Evolutionary conservation across 2,888 invertebrate species (phyloP).

Genomic region (Drosophila eohydei): DNA sequence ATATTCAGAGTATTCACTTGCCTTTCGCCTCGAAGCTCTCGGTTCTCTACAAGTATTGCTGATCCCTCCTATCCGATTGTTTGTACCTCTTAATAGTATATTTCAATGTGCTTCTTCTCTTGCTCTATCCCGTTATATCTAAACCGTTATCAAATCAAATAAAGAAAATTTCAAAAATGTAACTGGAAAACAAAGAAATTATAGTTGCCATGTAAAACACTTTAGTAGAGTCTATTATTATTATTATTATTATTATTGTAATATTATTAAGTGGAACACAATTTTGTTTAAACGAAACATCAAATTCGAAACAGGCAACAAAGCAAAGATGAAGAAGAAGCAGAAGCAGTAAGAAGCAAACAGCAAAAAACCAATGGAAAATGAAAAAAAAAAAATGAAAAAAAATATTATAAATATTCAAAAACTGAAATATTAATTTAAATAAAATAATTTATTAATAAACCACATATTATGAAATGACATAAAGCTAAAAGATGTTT

Average conservation of each 20-base stretch:
- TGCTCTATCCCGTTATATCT: conserved; percentile 41
- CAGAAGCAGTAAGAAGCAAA: conserved; percentile 11
- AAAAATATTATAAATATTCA: conserved; percentile 78
- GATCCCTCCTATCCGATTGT: conserved; percentile 42
- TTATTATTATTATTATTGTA: conserved; percentile 60
- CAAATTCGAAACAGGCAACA: conserved; percentile 38
- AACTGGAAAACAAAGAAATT: conserved; percentile 49
- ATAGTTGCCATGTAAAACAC: conserved; percentile 79
- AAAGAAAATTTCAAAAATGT: conserved; percentile 4
- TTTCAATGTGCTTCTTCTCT: conserved; percentile 19
- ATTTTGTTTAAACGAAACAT: conserved; percentile 62
- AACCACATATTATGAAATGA: conserved; percentile 80
- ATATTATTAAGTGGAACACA: conserved; percentile 69
- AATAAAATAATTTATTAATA: conserved; percentile 79
- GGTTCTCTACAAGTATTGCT: conserved; percentile 43
- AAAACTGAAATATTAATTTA: conserved; percentile 79
- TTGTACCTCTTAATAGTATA: conserved; percentile 22
- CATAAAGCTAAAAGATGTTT: conserved; percentile 38
- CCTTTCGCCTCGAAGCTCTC: conserved; percentile 30
- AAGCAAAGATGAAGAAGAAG: conserved; percentile 18
- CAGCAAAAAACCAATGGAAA: conserved; percentile 22
- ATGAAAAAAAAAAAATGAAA: conserved; percentile 5
- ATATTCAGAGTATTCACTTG: conserved; percentile 29
- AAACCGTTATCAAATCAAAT: conserved; percentile 14
- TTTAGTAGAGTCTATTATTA: conserved; percentile 71